These are phyloP conservation scores for Patella pellucida DNA, from an alignment of 2,888 invertebrate species.

Conservation along the genomic window DNA sequence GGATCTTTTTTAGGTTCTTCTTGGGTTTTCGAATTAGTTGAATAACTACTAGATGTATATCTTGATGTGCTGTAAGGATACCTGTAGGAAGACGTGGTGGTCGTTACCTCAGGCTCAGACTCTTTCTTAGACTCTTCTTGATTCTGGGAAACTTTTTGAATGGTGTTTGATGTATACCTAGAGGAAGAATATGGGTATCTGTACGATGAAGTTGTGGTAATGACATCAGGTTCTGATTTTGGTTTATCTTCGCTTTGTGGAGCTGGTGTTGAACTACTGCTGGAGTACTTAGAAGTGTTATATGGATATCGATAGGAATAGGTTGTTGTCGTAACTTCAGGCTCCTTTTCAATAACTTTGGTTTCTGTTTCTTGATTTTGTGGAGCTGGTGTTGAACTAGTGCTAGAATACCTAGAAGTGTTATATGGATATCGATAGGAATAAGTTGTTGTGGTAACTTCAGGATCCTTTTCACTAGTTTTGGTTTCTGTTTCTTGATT, in stretches of 20 bases:
- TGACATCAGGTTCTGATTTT: not conserved
- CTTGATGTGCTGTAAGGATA: not conserved
- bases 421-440: conserved; percentile 2
- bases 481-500: not conserved
- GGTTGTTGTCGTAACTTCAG: not conserved
- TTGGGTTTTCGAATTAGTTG: not conserved
- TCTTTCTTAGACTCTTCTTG: not conserved
- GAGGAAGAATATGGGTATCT: not conserved
- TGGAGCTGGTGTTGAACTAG: too few species aligned
- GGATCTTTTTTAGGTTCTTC: not conserved
- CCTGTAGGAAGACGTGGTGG: not conserved
- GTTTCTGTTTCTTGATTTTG: not conserved
- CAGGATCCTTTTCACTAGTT: not conserved
- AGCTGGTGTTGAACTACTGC: too few species aligned
- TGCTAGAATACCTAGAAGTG: not conserved
- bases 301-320: conserved; percentile 6
- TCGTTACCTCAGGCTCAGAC: not conserved
- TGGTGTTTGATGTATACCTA: not conserved
- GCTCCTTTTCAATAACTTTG: not conserved
- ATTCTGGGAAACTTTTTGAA: not conserved
- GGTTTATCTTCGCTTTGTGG: too few species aligned
- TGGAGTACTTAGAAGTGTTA: not conserved
- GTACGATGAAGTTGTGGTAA: not conserved
- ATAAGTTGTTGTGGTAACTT: not conserved
- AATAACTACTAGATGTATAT: not conserved